phyloP scores from a whole-genome alignment of 1,140 invertebrate species.

The Drosophila pseudoobscura region DNA sequence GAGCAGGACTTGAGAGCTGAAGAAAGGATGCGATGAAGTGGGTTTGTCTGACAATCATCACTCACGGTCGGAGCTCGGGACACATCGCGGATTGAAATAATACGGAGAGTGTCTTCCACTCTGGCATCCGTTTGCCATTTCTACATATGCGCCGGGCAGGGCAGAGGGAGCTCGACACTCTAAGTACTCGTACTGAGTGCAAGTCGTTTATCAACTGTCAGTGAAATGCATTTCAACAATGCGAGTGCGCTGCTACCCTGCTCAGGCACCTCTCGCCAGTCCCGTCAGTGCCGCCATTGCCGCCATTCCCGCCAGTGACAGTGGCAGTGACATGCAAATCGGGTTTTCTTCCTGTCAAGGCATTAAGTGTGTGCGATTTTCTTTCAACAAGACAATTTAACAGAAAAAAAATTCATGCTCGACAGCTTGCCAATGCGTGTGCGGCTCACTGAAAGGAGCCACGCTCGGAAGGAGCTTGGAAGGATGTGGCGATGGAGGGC shows the following conservation, averaged over 20 bases:
- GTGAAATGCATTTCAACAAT: constrained; percentile 67
- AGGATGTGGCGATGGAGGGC: constrained; percentile 6
- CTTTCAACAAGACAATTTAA: constrained; percentile 78
- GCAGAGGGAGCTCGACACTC: constrained; percentile 29
- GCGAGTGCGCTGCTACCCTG: constrained; percentile 3
- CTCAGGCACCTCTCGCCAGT: constrained; percentile 23
- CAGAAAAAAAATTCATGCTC: constrained; percentile 72
- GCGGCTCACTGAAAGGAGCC: constrained; percentile 3
- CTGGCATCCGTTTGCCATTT: constrained; percentile 5
- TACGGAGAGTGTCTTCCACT: constrained; percentile 20
- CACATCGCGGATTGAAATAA: constrained; percentile 55
- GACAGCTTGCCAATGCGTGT: constrained; percentile 68
- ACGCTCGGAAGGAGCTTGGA: background rate
- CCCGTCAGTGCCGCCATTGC: too few relatives aligned
- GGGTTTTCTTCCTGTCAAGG: constrained; percentile 53
- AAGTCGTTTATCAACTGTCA: constrained; percentile 77
- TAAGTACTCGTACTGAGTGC: constrained; percentile 50
- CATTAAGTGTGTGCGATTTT: constrained; percentile 79
- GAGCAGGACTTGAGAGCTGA: background rate
- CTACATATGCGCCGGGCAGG: constrained; percentile 17
- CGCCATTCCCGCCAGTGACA: background rate
- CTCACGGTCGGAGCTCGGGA: constrained; percentile 48
- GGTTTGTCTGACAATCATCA: constrained; percentile 69
- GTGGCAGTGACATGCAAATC: constrained; percentile 64
- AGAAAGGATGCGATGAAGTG: background rate